phyloP scores from a whole-genome alignment of 2,797 vertebrate genomes.

The Menidia menidia region DNA sequence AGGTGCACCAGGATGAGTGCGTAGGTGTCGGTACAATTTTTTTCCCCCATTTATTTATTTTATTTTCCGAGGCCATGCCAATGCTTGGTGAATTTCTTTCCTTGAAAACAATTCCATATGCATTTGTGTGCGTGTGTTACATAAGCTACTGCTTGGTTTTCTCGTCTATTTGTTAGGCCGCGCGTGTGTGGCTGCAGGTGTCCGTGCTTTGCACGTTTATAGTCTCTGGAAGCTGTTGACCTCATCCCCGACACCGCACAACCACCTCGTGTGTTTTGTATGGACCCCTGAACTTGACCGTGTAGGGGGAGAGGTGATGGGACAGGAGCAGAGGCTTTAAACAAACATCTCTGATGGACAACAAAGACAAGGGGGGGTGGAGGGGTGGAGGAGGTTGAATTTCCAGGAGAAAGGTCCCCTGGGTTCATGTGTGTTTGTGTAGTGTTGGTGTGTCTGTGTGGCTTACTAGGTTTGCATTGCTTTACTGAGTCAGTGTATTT shows the following conservation, averaged over 20 bases:
- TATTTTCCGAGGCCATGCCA: slow-evolving; percentile 13
- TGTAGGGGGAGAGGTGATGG: slow-evolving; percentile 58
- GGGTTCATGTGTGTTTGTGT: slow-evolving; percentile 43
- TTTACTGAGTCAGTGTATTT: background rate
- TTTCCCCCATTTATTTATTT: slow-evolving; percentile 35
- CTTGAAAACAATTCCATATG: slow-evolving; percentile 9
- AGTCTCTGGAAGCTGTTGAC: slow-evolving; percentile 76
- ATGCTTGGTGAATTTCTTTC: slow-evolving; percentile 30
- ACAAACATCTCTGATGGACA: slow-evolving; percentile 74
- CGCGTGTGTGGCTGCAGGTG: slow-evolving; percentile 66
- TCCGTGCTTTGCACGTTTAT: slow-evolving; percentile 59
- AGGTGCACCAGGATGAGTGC: slow-evolving; percentile 70
- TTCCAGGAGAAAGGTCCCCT: slow-evolving; percentile 46
- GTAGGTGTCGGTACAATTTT: slow-evolving; percentile 64
- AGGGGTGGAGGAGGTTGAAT: slow-evolving; percentile 48
- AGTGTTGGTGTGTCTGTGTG: slow-evolving; percentile 31
- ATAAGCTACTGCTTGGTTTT: background rate
- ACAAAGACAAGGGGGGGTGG: slow-evolving; percentile 57
- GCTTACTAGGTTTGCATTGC: slow-evolving; percentile 23
- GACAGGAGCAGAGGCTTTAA: slow-evolving; percentile 64
- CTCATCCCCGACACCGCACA: slow-evolving; percentile 38
- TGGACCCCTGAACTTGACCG: slow-evolving; percentile 83
- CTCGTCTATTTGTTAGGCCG: slow-evolving; percentile 10
- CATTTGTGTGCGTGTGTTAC: slow-evolving; percentile 1
- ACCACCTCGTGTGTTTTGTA: slow-evolving; percentile 55